phyloP scores from a whole-genome alignment of 2,797 vertebrate genomes.

The Sebastes taczanowskii region DNA sequence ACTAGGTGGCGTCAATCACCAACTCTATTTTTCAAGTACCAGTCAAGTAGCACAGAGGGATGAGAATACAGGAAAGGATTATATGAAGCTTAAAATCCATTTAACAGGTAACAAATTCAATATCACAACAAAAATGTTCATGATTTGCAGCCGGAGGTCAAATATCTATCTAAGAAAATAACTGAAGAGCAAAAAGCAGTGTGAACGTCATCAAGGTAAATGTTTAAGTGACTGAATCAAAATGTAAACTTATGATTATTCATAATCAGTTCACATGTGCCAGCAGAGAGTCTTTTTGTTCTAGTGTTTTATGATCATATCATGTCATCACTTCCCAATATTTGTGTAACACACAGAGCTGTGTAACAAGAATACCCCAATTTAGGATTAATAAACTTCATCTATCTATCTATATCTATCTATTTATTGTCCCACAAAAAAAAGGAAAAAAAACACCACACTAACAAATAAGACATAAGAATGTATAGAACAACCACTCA shows the following conservation, averaged over 20 bases:
- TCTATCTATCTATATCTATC: too few relatives aligned
- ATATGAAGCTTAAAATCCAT: not conserved
- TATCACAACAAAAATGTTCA: not conserved
- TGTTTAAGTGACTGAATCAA: not conserved
- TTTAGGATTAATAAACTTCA: too few relatives aligned
- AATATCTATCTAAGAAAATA: not conserved
- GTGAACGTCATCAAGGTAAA: not conserved
- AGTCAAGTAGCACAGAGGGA: not conserved
- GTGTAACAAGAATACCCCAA: too few relatives aligned
- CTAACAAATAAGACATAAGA: not conserved
- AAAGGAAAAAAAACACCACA: not conserved
- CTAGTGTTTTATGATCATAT: too few relatives aligned
- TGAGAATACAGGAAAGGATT: not conserved
- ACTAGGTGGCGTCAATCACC: slow-evolving; percentile 49
- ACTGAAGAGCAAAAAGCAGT: too few relatives aligned
- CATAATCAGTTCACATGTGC: not conserved
- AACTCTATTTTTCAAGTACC: not conserved
- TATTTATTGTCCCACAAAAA: too few relatives aligned
- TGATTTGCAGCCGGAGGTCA: not conserved
- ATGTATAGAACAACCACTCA: not conserved
- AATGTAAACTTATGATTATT: not conserved
- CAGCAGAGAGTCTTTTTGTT: too few relatives aligned
- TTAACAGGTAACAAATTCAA: not conserved
- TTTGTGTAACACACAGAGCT: too few relatives aligned
- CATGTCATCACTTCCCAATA: too few relatives aligned